Conservation (phyloP, 2,113 vertebrate species). For the Rostratula benghalensis region DNA sequence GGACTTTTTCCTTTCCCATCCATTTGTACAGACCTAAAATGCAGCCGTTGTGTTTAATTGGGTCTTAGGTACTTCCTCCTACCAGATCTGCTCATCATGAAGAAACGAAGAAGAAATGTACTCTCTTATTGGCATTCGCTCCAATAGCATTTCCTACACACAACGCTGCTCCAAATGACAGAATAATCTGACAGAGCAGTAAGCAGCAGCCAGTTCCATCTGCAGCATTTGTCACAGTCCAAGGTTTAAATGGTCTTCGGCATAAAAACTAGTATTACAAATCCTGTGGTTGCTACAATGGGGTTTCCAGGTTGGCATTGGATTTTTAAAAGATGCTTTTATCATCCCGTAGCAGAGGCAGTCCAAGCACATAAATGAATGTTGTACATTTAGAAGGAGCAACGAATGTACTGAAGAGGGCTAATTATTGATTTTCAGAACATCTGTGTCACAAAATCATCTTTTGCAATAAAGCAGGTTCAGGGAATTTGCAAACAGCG, state of each 20-base stretch:
- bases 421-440: conserved; percentile 16
- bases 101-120: not conserved
- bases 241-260: not conserved
- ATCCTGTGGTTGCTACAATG: not conserved
- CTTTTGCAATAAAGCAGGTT: not conserved
- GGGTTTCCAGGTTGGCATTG: not conserved
- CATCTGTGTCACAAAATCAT: not conserved
- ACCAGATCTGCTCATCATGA: not conserved
- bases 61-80: not conserved
- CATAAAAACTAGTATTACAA: not conserved
- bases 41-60: not conserved
- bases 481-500: not conserved
- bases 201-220: not conserved
- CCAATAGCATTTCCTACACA: not conserved
- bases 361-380: not conserved
- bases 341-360: not conserved
- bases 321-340: not conserved
- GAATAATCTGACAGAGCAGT: not conserved
- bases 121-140: not conserved
- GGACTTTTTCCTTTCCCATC: accelerated
- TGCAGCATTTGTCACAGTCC: not conserved
- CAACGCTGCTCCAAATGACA: not conserved
- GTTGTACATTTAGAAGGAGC: not conserved
- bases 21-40: not conserved
- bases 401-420: not conserved